Evolutionary conservation across 2,797 vertebrate species (phyloP).

Genomic region (Schizopygopsis malacanthus): DNA sequence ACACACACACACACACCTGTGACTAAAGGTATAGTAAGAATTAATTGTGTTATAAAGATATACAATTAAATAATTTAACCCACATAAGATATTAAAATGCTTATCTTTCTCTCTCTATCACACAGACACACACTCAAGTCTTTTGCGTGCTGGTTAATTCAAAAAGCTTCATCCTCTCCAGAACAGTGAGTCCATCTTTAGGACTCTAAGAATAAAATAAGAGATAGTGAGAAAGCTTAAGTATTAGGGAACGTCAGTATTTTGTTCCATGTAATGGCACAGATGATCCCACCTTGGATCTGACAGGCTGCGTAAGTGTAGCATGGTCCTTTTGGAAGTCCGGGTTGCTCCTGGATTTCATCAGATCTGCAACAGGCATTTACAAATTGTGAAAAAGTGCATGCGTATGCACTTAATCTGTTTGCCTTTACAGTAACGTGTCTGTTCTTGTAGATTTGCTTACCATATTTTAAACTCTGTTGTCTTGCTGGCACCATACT

Average conservation of each 20-base stretch:
- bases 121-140: slow-evolving; percentile 29
- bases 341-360: slow-evolving; percentile 84
- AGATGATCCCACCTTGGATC: slow-evolving; percentile 79
- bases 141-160: slow-evolving; percentile 64
- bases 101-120: background rate
- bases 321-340: slow-evolving; percentile 84
- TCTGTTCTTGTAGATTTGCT: slow-evolving; percentile 11
- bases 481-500: slow-evolving; percentile 61
- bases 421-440: background rate
- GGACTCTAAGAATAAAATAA: slow-evolving; percentile 70
- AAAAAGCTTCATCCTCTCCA: slow-evolving; percentile 76
- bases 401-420: background rate
- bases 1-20: background rate
- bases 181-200: slow-evolving; percentile 72
- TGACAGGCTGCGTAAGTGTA: slow-evolving; percentile 79
- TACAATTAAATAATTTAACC: slow-evolving; percentile 26
- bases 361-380: slow-evolving; percentile 61
- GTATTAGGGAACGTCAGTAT: background rate
- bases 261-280: background rate
- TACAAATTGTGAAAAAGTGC: slow-evolving; percentile 21
- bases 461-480: slow-evolving; percentile 78
- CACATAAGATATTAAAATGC: slow-evolving; percentile 13
- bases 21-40: slow-evolving; percentile 32
- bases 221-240: background rate
- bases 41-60: slow-evolving; percentile 29